A percentile compares a stretch with the other conserved stretches of the same genome.
Conservation (phyloP, 1,140 invertebrate genomes). For the Achatina immaculata region DNA sequence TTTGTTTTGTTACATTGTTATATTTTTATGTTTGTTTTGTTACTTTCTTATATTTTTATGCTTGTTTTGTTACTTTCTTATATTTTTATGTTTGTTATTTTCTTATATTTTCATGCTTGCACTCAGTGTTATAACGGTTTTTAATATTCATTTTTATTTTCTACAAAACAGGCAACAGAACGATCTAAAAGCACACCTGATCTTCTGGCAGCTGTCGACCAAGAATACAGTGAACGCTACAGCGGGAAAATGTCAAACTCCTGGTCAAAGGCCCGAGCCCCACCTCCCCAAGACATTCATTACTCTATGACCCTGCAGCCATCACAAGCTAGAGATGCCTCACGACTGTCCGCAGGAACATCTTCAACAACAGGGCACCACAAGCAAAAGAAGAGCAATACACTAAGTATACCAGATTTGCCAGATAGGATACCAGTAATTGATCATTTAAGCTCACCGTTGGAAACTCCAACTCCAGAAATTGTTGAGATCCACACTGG, state of each 20-base stretch:
- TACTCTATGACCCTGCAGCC: neutral
- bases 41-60: too few relatives aligned
- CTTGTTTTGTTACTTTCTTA: too few relatives aligned
- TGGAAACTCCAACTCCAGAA: conserved; percentile 47
- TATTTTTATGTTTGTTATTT: too few relatives aligned
- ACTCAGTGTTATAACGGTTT: too few relatives aligned
- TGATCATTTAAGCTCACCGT: too few relatives aligned
- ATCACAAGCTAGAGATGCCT: neutral
- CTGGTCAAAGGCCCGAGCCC: conserved; percentile 47
- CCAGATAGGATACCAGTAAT: conserved; percentile 34
- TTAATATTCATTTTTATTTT: neutral
- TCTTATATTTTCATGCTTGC: too few relatives aligned
- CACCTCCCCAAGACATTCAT: conserved; percentile 38
- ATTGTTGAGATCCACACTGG: conserved; percentile 59
- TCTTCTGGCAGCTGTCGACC: conserved; percentile 36
- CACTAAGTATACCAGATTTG: neutral
- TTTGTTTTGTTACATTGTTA: too few relatives aligned
- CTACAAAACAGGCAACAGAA: conserved; percentile 48
- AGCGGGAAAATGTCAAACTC: conserved; percentile 15
- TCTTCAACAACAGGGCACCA: neutral
- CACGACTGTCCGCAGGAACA: neutral
- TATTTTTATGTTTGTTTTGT: too few relatives aligned
- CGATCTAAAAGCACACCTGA: conserved; percentile 64
- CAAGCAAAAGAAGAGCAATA: neutral
- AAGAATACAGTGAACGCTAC: neutral